Evolutionary conservation across 2,113 vertebrate species (phyloP).

Genomic region (Jaculus jaculus): DNA sequence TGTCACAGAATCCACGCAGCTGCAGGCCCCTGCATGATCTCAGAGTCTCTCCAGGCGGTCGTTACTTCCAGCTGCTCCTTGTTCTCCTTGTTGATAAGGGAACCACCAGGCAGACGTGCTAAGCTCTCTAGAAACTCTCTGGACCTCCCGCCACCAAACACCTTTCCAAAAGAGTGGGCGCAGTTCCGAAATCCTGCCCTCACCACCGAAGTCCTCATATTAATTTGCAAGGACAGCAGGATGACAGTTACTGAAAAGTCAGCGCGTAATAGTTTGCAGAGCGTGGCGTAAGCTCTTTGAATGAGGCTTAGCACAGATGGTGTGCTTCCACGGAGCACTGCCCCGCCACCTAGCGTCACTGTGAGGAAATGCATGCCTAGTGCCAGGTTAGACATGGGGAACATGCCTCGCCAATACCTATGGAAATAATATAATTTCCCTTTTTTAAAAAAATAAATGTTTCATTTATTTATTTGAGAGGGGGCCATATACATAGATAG

Average conservation of each 20-base stretch:
- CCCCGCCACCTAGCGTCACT: slow-evolving; percentile 64
- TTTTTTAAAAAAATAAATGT: background rate
- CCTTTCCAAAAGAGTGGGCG: background rate
- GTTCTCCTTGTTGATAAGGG: background rate
- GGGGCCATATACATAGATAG: no score
- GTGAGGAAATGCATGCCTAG: background rate
- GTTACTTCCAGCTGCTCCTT: background rate
- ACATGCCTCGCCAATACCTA: fast-evolving
- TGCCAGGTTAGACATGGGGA: fast-evolving
- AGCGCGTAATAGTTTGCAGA: slow-evolving; percentile 26
- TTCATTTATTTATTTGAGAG: no score
- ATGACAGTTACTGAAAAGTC: background rate
- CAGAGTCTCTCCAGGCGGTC: fast-evolving
- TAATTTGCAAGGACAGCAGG: background rate
- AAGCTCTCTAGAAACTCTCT: background rate
- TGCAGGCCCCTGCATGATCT: background rate
- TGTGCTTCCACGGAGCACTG: background rate
- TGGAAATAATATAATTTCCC: background rate
- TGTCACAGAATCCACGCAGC: background rate
- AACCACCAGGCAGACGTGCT: background rate
- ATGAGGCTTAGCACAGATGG: fast-evolving
- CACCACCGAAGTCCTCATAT: background rate
- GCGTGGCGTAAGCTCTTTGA: background rate
- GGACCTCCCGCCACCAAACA: background rate
- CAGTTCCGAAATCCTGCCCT: background rate